Conservation (phyloP, 2,888 invertebrate genomes). For the Pseudanteris insignis region DNA sequence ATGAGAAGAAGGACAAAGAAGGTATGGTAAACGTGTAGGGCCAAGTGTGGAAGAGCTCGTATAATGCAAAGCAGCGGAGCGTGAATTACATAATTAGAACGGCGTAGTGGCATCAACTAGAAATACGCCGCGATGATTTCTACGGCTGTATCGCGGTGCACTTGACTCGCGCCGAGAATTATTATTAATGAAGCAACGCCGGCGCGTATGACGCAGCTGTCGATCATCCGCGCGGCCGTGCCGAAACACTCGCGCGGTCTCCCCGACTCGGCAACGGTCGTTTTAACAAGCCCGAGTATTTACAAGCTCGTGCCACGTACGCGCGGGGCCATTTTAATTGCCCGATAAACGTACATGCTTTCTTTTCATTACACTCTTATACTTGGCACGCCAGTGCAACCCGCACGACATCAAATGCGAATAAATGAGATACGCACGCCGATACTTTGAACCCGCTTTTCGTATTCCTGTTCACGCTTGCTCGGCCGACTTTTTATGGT, state of each 20-base stretch:
- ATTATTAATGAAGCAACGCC: conserved; percentile 47
- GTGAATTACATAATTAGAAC: conserved; percentile 42
- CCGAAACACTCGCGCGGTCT: conserved; percentile 21
- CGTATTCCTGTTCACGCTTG: too few relatives aligned
- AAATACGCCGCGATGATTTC: conserved; percentile 33
- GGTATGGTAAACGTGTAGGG: conserved; percentile 33
- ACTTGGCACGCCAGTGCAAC: too few relatives aligned
- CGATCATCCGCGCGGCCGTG: conserved; percentile 34
- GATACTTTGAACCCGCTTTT: too few relatives aligned
- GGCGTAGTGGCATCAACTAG: conserved; percentile 35
- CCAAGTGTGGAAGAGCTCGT: conserved; percentile 38
- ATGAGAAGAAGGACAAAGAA: conserved; percentile 32
- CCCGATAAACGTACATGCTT: conserved; percentile 10
- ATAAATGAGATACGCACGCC: conserved; percentile 7
- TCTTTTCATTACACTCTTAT: conserved; percentile 17
- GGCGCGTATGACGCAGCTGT: conserved; percentile 29
- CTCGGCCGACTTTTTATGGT: too few relatives aligned
- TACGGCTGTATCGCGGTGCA: conserved; percentile 27
- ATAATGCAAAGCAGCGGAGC: conserved; percentile 38
- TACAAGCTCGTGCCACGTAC: conserved; percentile 12
- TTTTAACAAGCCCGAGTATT: conserved; percentile 34
- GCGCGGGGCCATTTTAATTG: conserved; percentile 17
- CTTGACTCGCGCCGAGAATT: conserved; percentile 29
- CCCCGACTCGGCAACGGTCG: conserved; percentile 3
- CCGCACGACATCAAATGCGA: conserved; percentile 1